A percentile compares a stretch with the other conserved stretches of the same genome.
phyloP scores from a whole-genome alignment of 2,888 invertebrate genomes.

The Tiliacea aurago region DNA sequence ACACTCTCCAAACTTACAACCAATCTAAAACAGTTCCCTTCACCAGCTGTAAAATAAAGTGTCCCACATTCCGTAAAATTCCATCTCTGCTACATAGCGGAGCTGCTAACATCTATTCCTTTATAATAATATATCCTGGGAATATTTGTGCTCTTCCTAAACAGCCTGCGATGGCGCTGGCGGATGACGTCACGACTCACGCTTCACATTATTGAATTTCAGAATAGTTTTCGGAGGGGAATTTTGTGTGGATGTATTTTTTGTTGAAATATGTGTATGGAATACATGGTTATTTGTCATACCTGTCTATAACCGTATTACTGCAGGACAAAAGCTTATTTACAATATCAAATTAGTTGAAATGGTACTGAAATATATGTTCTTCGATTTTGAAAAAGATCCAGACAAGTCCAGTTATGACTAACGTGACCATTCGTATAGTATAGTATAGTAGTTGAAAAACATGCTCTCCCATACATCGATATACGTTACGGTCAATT shows the following conservation, averaged over 20 bases:
- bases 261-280: not conserved
- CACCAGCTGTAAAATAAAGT: slow-evolving; percentile 24
- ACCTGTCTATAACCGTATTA: not conserved
- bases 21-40: not conserved
- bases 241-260: slow-evolving; percentile 39
- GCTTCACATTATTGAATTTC: slow-evolving; percentile 60
- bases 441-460: too few species aligned
- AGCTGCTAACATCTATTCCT: slow-evolving; percentile 30
- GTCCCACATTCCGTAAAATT: slow-evolving; percentile 3
- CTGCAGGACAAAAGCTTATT: not conserved
- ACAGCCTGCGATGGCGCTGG: slow-evolving; percentile 41
- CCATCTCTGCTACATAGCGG: slow-evolving; percentile 23
- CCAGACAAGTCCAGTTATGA: not conserved
- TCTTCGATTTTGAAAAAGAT: not conserved
- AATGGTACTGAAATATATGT: not conserved
- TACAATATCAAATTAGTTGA: not conserved
- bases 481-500: too few species aligned
- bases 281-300: not conserved
- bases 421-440: too few species aligned
- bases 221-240: slow-evolving; percentile 49
- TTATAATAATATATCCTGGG: slow-evolving; percentile 39
- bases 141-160: slow-evolving; percentile 48
- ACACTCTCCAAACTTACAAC: not conserved
- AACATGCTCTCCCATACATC: too few species aligned
- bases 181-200: slow-evolving; percentile 41